Base-by-base conservation (phyloP, 2,888 invertebrate species). In the Aphidoletes aphidimyza region DNA sequence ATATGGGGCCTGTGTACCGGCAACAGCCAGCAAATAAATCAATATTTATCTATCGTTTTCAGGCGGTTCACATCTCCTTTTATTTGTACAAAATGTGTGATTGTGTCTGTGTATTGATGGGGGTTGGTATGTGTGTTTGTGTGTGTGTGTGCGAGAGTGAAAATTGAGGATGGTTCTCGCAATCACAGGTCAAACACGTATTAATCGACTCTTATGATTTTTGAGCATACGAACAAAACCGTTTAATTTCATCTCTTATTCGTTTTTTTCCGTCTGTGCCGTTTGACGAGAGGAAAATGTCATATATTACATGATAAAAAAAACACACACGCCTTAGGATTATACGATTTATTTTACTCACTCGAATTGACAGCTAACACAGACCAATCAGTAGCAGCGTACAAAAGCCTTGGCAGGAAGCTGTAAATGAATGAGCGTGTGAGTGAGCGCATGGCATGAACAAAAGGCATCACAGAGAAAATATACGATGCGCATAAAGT, bases 221-320 rank as follows among this genome's bases (percentile, higher is more conserved):
- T 54, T 69, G 69, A 30, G 34, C 69, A 69, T 69, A 69, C 30
- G 69, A 69, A 14, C 69, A 30, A 5, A 69, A 69, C 30, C 69
- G 69, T 30, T 69, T 30, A 30, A 30, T 54, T 54, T 54, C 54
- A 54, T 54, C 54, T 6, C 22, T 54, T 22, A 22, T 54, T 47
- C 47, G n/a, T 9, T 54, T n/a, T 47, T 2, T 47, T 19, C 2
- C 47, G 8, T 47, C 19, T 47, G 47, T 69, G 30, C 14, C 30
- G 17, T 69, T 69, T 69, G 69, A 14, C 8, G 42, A 30, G 69
- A 30, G 69, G 6, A 69, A 69, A 69, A 26, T 30, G 69, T 69
- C 69, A 14, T 69, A 69, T 69, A 69, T 69, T 69, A 34, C 69
- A 69, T 69, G 69, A 69, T n/a, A n/a, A n/a, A n/a, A n/a, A 69